Evolutionary conservation across 1,140 invertebrate species (phyloP), one percentile per base, ranked within the genome.

Genomic region (Babylonia areolata): DNA sequence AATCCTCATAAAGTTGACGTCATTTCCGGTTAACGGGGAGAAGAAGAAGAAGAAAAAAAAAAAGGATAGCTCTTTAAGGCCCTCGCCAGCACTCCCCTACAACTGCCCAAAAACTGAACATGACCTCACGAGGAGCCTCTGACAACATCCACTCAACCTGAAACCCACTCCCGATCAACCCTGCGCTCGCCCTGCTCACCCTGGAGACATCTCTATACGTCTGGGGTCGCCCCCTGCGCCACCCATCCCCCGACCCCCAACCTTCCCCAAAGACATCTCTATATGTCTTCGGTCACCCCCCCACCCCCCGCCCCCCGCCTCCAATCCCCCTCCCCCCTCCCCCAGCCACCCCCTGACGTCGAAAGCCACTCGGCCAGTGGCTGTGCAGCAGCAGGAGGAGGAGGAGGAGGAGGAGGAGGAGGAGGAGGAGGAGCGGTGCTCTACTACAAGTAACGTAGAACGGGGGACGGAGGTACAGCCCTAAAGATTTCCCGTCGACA

Each of bases 281-380:
- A 64, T 64, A 64, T 64, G 58, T 64, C 58, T 23, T 23, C 20
- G 2, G 58, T 64, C 58, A 5, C 28, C 58, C 58, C 12, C 58
- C 12, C 46, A 51, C 46, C 46, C 46, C 46, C 46, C 6, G 9
- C 46, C 46, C 46, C n/a, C n/a, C n/a, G n/a, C n/a, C n/a, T n/a
- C 58, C 20, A 23, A 23, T 23, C 58, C 58, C 58, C 58, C 58
- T 23, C 58, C 58, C 58, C 0, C 58, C 37, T 9, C 75, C n/a
- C 6, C 71, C 31, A n/a, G 6, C 71, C 0, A 9, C 6, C 31
- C 35, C 33, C 12, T 1, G 28, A 77, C 75, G 1, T 39, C 75
- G 37, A 77, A 77, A 77, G 75, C 33, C 75, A 77, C 75, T 77
- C 75, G 35, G 75, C 15, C 37, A 40, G 17, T 11, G 35, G 75